These are phyloP conservation scores for Arnoldichthys spilopterus DNA, from an alignment of 2,797 vertebrate species.

Conservation along the genomic window DNA sequence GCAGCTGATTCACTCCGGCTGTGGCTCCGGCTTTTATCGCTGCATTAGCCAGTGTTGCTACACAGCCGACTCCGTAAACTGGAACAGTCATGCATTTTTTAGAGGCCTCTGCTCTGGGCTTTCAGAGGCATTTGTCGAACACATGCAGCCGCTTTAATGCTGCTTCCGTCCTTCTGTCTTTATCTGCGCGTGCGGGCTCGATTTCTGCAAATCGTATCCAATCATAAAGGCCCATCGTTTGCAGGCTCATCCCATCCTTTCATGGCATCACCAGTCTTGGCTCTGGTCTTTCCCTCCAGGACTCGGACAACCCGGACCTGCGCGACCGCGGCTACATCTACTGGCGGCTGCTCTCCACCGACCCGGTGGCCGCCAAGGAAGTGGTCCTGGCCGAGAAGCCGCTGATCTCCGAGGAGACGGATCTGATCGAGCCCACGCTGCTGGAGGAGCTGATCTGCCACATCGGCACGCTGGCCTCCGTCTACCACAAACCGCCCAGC, in stretches of 20 bases:
- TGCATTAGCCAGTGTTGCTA: slow-evolving; percentile 26
- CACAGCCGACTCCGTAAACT: slow-evolving; percentile 1
- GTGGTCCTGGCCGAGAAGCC: slow-evolving; percentile 97
- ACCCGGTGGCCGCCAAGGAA: slow-evolving; percentile 96
- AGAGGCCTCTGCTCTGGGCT: not conserved
- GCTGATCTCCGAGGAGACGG: slow-evolving; percentile 95
- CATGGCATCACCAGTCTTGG: too few species aligned
- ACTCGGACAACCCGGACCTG: slow-evolving; percentile 97
- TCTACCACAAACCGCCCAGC: slow-evolving; percentile 97
- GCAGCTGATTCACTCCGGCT: slow-evolving; percentile 20
- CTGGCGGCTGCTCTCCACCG: slow-evolving; percentile 96
- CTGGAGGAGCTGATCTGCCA: slow-evolving; percentile 96
- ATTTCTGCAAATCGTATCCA: too few species aligned
- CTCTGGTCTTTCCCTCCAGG: too few species aligned
- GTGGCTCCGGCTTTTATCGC: slow-evolving; percentile 32
- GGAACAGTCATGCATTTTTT: slow-evolving; percentile 37
- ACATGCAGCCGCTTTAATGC: too few species aligned
- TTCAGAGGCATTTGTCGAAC: not conserved
- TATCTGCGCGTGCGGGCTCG: too few species aligned
- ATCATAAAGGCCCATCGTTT: too few species aligned
- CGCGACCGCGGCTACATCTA: slow-evolving; percentile 97
- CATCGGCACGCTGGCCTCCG: slow-evolving; percentile 93
- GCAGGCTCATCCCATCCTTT: too few species aligned
- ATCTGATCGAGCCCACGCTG: slow-evolving; percentile 94
- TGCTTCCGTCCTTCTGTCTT: too few species aligned